phyloP scores from a whole-genome alignment of 1,140 invertebrate species.

The Meteorus sp. region DNA sequence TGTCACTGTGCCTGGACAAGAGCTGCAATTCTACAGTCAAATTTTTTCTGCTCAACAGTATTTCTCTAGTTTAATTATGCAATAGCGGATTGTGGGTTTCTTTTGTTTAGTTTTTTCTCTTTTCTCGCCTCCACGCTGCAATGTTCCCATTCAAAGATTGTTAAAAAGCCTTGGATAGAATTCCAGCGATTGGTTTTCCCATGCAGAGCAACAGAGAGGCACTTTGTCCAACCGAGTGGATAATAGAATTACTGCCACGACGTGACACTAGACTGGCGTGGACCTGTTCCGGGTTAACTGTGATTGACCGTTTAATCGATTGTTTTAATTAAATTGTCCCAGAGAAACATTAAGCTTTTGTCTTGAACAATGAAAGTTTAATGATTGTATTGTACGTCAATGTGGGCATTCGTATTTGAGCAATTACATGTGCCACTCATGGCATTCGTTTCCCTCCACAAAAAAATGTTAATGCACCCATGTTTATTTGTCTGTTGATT shows the following conservation, averaged over 20 bases:
- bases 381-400: no score
- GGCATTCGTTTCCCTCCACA: no score
- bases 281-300: constrained; percentile 33
- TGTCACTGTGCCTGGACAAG: no score
- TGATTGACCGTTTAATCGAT: constrained; percentile 46
- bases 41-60: no score
- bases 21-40: no score
- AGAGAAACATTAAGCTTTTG: constrained; percentile 26
- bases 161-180: constrained; percentile 7
- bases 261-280: constrained; percentile 32
- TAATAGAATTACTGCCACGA: constrained; percentile 34
- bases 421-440: constrained; percentile 12
- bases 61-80: no score
- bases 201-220: background rate
- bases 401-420: constrained; percentile 28
- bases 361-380: constrained; percentile 31
- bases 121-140: no score
- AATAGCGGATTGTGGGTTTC: no score
- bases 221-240: constrained; percentile 19
- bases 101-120: no score
- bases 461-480: no score
- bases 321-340: constrained; percentile 40
- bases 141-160: background rate
- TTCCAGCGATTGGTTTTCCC: background rate
- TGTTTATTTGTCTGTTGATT: no score